phyloP scores from a whole-genome alignment of 2,888 invertebrate genomes.

The Eugnorisma glareosa region DNA sequence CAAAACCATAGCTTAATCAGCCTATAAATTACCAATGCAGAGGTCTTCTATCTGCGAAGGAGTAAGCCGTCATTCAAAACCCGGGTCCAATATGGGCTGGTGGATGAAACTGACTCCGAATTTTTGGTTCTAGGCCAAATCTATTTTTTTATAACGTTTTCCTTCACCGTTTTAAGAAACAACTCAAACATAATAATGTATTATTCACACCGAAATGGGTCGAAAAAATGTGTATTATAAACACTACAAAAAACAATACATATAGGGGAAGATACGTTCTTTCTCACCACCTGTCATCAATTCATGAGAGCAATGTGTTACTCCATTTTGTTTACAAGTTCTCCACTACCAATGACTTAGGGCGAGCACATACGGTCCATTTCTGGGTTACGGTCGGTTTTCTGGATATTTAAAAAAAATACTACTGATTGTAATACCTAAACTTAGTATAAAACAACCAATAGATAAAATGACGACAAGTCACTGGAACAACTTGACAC shows the following conservation, averaged over 20 bases:
- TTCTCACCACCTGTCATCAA: constrained; percentile 78
- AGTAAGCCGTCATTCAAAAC: not conserved
- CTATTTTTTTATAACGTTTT: not conserved
- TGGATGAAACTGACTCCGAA: not conserved
- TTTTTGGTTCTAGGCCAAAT: not conserved
- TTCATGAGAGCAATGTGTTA: constrained; percentile 76
- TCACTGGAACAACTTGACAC: too few relatives aligned
- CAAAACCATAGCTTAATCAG: not conserved
- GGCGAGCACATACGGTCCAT: not conserved
- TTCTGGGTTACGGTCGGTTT: not conserved
- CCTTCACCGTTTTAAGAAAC: not conserved
- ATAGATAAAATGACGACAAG: too few relatives aligned
- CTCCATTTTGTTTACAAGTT: constrained; percentile 77
- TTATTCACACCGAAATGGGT: not conserved
- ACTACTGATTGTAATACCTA: not conserved
- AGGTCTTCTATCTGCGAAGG: not conserved
- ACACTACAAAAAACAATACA: not conserved
- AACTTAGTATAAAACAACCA: not conserved
- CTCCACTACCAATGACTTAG: constrained; percentile 75
- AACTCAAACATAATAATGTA: not conserved
- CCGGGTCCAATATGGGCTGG: not conserved
- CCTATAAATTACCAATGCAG: not conserved
- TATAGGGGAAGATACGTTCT: constrained; percentile 56
- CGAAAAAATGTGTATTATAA: constrained; percentile 22
- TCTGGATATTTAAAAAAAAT: not conserved